Evolutionary conservation across 2,888 invertebrate genomes (phyloP).

Genomic region (Athrips mouffetella): DNA sequence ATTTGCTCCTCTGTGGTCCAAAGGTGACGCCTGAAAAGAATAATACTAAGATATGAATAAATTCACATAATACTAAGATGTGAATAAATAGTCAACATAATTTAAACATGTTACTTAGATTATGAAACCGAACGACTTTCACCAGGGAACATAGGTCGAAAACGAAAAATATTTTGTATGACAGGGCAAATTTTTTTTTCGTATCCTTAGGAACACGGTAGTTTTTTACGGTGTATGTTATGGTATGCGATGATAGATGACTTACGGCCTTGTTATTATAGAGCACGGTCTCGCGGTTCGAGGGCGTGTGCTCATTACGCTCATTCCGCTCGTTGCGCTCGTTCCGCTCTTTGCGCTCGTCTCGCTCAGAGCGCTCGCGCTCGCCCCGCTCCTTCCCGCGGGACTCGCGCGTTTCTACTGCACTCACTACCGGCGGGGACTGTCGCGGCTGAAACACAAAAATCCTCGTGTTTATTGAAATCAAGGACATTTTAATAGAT

Average conservation of each 20-base stretch:
- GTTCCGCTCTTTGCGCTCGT: constrained; percentile 41
- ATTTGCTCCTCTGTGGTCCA: constrained; percentile 73
- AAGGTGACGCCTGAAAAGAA: constrained; percentile 60
- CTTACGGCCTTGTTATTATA: constrained; percentile 63
- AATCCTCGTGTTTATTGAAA: too few relatives aligned
- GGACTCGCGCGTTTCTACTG: constrained; percentile 63
- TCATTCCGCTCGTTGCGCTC: constrained; percentile 55
- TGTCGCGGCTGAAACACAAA: constrained; percentile 51
- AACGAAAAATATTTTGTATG: too few relatives aligned
- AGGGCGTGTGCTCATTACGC: constrained; percentile 49
- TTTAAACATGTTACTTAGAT: too few relatives aligned
- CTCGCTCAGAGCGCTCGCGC: constrained; percentile 29
- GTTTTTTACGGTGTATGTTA: too few relatives aligned
- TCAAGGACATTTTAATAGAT: too few relatives aligned
- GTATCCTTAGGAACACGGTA: too few relatives aligned
- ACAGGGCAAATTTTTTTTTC: too few relatives aligned
- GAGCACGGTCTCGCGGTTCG: constrained; percentile 56
- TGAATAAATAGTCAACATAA: too few relatives aligned
- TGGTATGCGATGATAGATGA: constrained; percentile 22
- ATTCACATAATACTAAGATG: too few relatives aligned
- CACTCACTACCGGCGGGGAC: constrained; percentile 51
- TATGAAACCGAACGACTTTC: too few relatives aligned
- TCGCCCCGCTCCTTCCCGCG: constrained; percentile 40
- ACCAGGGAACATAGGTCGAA: too few relatives aligned
- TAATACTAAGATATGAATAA: too few relatives aligned